Percentiles rank a stretch among this genome's conserved stretches.
phyloP scores from a whole-genome alignment of 2,113 vertebrate species.

The human region DNA sequence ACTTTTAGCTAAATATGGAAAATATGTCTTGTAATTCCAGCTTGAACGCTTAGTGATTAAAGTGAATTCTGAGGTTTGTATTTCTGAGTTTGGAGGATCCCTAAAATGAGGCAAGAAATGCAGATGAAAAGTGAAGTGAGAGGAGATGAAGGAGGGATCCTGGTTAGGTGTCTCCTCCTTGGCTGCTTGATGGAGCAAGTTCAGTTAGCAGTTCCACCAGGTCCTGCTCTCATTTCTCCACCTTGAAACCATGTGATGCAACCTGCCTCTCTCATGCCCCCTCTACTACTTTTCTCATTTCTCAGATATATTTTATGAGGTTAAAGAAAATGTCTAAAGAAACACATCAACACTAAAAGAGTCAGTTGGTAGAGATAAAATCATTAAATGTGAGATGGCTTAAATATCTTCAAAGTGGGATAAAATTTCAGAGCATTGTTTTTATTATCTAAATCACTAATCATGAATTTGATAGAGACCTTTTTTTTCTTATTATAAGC shows the following conservation, averaged over 20 bases:
- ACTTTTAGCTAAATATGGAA: neutral
- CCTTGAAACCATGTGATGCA: neutral
- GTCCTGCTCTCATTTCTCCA: neutral
- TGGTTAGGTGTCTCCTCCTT: neutral
- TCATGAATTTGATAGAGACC: constrained; percentile 32
- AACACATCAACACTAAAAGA: constrained; percentile 21
- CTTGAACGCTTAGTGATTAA: neutral
- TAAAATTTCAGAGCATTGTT: constrained; percentile 33
- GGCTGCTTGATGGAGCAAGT: neutral
- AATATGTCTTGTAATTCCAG: constrained; percentile 1
- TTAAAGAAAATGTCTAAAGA: constrained; percentile 28
- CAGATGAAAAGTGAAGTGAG: neutral
- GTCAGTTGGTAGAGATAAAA: neutral
- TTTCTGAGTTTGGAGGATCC: neutral
- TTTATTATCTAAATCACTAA: constrained; percentile 19
- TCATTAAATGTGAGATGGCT: neutral
- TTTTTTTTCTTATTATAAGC: constrained; percentile 11
- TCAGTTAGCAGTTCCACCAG: neutral
- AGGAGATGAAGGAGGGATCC: neutral
- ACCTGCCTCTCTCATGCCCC: neutral
- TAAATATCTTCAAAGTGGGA: constrained; percentile 27
- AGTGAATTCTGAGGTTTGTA: neutral
- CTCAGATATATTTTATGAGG: neutral
- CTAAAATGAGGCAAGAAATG: neutral
- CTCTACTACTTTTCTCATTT: neutral